These are phyloP conservation scores for Podabrus alpinus DNA, from an alignment of 2,888 invertebrate genomes.

Conservation along the genomic window DNA sequence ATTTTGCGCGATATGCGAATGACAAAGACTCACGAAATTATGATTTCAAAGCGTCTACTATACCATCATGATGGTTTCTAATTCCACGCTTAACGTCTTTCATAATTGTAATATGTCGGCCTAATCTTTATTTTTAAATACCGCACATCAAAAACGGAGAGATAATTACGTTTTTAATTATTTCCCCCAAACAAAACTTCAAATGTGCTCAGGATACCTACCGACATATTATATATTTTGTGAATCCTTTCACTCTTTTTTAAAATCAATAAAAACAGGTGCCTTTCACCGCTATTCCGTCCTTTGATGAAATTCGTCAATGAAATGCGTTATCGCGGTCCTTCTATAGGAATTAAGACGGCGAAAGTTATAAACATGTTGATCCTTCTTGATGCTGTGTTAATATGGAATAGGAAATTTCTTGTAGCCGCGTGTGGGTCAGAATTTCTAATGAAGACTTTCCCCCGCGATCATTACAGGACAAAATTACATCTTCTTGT, in stretches of 20 bases:
- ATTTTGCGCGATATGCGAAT: conserved; percentile 23
- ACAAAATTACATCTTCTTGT: neutral
- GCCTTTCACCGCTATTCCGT: neutral
- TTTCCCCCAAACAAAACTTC: neutral
- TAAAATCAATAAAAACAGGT: neutral
- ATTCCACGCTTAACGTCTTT: neutral
- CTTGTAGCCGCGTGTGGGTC: neutral
- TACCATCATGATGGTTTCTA: conserved; percentile 5
- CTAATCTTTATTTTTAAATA: neutral
- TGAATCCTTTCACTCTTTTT: neutral
- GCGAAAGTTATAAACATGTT: neutral
- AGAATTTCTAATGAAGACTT: neutral
- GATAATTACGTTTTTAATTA: neutral
- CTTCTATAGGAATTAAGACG: neutral
- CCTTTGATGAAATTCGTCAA: neutral
- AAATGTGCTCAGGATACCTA: no score
- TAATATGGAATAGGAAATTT: neutral
- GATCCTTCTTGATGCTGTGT: neutral
- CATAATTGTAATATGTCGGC: neutral
- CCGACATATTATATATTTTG: no score
- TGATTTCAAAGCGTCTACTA: conserved; percentile 14
- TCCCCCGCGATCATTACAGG: neutral
- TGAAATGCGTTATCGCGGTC: neutral
- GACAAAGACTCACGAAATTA: conserved; percentile 17
- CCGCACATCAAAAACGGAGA: neutral